Percentiles rank a stretch among this genome's conserved stretches.
phyloP scores from a whole-genome alignment of 2,888 invertebrate species.

The Microplitis deprimator region DNA sequence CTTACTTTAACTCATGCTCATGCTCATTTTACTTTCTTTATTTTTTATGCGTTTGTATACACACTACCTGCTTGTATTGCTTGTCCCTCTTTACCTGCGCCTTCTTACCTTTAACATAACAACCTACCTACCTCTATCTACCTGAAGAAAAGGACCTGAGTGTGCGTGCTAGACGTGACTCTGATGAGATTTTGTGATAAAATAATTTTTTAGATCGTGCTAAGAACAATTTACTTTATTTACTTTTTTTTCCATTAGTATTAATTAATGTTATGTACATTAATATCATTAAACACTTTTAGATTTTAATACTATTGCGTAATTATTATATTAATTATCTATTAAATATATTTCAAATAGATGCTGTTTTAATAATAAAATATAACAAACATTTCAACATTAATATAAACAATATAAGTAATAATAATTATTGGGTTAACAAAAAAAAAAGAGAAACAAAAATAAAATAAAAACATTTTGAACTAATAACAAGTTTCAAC shows the following conservation, averaged over 20 bases:
- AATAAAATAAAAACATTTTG: not conserved
- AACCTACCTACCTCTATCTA: not conserved
- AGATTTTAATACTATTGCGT: not conserved
- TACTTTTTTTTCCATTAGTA: not conserved
- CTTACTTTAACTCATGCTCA: conserved; percentile 14
- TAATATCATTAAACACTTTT: not conserved
- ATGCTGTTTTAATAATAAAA: not conserved
- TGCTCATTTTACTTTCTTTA: not conserved
- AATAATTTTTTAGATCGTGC: conserved; percentile 1
- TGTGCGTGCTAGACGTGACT: conserved; percentile 1
- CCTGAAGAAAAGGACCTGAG: not conserved
- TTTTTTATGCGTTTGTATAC: not conserved
- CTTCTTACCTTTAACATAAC: not conserved
- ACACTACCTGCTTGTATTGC: not conserved
- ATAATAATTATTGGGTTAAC: not conserved
- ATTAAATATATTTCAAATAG: not conserved
- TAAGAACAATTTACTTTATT: not conserved
- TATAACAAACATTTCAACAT: not conserved
- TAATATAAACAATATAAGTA: conserved; percentile 9
- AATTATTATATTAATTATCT: not conserved
- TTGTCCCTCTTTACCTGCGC: not conserved
- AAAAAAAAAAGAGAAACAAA: not conserved
- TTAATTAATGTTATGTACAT: too few relatives aligned
- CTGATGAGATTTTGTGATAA: not conserved
- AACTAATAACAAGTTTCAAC: conserved; percentile 5